These are phyloP conservation scores for Crepidodera aurea DNA, from an alignment of 2,888 invertebrate species.

Conservation along the genomic window DNA sequence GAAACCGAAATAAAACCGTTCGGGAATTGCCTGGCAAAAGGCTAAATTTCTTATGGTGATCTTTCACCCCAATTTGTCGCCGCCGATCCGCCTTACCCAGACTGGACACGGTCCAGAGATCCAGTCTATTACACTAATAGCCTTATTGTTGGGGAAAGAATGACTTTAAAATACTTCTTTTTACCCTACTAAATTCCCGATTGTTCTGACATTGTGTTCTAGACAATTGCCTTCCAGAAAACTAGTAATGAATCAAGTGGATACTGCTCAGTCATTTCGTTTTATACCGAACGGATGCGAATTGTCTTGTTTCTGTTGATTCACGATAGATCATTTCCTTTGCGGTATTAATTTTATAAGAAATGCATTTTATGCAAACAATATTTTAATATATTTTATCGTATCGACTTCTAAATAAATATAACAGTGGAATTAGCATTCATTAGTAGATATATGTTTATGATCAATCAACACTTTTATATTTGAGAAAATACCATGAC, in stretches of 20 bases:
- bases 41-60: slow-evolving; percentile 56
- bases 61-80: slow-evolving; percentile 63
- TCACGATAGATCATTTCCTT: slow-evolving; percentile 19
- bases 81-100: slow-evolving; percentile 55
- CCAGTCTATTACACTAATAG: slow-evolving; percentile 62
- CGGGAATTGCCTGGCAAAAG: slow-evolving; percentile 36
- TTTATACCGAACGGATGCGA: slow-evolving; percentile 3
- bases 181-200: slow-evolving; percentile 40
- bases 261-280: slow-evolving; percentile 26
- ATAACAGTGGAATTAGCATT: too few species aligned
- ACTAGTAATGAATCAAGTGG: slow-evolving; percentile 23
- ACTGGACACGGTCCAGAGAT: slow-evolving; percentile 62
- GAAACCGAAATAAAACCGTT: background rate
- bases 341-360: too few species aligned
- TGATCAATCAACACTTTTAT: too few species aligned
- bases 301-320: slow-evolving; percentile 20
- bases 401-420: too few species aligned
- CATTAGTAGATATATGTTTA: too few species aligned
- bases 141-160: slow-evolving; percentile 59
- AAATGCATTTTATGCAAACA: too few species aligned
- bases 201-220: slow-evolving; percentile 42
- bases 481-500: too few species aligned
- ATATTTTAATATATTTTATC: too few species aligned
- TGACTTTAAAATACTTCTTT: slow-evolving; percentile 58
- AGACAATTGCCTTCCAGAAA: slow-evolving; percentile 37